A percentile compares a stretch with the other conserved stretches of the same genome.
Evolutionary conservation across 2,888 invertebrate species (phyloP).

Genomic region (Pardosa pseudoannulata): DNA sequence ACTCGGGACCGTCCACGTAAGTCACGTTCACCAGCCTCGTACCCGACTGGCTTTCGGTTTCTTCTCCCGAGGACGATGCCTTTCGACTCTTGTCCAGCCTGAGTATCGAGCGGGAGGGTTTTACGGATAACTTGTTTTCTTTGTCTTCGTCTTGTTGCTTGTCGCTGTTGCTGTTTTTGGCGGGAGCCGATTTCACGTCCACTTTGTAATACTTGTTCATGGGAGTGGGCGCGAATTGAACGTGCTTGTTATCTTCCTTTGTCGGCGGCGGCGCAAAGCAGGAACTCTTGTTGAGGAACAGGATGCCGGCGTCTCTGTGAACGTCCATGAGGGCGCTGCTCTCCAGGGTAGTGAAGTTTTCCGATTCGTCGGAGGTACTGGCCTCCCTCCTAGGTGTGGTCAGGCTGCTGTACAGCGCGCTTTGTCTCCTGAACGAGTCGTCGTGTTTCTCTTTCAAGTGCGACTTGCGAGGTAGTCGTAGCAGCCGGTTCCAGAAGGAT

Average conservation of each 20-base stretch:
- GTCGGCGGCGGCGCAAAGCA: neutral
- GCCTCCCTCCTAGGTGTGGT: neutral
- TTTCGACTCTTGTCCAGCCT: constrained; percentile 30
- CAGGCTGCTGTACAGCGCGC: constrained; percentile 33
- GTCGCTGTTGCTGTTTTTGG: too few species aligned
- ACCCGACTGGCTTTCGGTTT: neutral
- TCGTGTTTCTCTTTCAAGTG: neutral
- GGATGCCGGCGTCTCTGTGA: constrained; percentile 49
- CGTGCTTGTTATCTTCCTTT: constrained; percentile 55
- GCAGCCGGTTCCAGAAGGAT: neutral
- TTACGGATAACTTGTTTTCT: constrained; percentile 27
- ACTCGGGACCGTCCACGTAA: constrained; percentile 38
- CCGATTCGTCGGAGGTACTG: constrained; percentile 13
- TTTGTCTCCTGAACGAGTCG: constrained; percentile 30
- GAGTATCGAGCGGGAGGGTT: constrained; percentile 32
- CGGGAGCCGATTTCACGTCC: constrained; percentile 46
- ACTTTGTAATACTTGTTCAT: constrained; percentile 55
- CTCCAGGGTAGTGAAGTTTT: constrained; percentile 41
- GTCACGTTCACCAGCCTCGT: constrained; percentile 23
- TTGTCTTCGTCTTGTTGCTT: constrained; percentile 45
- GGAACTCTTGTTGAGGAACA: constrained; percentile 53
- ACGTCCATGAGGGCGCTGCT: constrained; percentile 38
- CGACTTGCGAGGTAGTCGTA: neutral
- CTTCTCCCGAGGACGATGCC: neutral
- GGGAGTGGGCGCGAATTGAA: constrained; percentile 64